Conservation (phyloP, 2,888 invertebrate species). For the Tipula unca region DNA sequence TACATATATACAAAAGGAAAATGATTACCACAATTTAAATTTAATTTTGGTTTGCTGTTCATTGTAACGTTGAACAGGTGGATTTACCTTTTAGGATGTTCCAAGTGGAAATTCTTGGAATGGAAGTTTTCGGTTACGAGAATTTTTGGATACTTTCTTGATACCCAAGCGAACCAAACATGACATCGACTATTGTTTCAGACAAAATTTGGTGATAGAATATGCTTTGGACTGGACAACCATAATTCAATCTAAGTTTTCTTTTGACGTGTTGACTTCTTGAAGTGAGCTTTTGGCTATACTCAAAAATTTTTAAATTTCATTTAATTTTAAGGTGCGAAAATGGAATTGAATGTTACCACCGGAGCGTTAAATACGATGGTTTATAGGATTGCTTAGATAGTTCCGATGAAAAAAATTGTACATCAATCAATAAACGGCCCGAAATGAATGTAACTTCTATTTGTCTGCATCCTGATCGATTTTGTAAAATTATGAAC, state of each 20-base stretch:
- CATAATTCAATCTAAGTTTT: too few relatives aligned
- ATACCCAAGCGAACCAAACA: too few relatives aligned
- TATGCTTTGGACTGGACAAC: too few relatives aligned
- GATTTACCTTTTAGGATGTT: too few relatives aligned
- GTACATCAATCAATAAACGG: slow-evolving; percentile 38
- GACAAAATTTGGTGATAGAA: too few relatives aligned
- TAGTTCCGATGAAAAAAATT: slow-evolving; percentile 62
- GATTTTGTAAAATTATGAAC: slow-evolving; percentile 58
- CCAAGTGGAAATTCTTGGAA: too few relatives aligned
- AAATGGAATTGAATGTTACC: slow-evolving; percentile 54
- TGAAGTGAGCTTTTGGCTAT: too few relatives aligned
- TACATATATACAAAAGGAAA: not conserved
- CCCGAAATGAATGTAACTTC: slow-evolving; percentile 34
- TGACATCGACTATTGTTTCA: too few relatives aligned
- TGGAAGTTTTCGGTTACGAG: too few relatives aligned
- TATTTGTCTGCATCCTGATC: slow-evolving; percentile 50
- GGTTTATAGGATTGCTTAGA: slow-evolving; percentile 62
- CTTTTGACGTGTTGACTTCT: too few relatives aligned
- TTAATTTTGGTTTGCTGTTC: not conserved
- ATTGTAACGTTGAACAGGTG: not conserved
- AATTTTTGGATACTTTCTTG: too few relatives aligned
- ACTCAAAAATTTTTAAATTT: too few relatives aligned
- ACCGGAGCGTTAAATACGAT: slow-evolving; percentile 44
- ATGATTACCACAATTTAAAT: not conserved
- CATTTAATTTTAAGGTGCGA: slow-evolving; percentile 57